Percentiles rank a stretch among this genome's conserved stretches.
Evolutionary conservation across 2,113 vertebrate species (phyloP).

Genomic region (Cynopterus brachyotis): DNA sequence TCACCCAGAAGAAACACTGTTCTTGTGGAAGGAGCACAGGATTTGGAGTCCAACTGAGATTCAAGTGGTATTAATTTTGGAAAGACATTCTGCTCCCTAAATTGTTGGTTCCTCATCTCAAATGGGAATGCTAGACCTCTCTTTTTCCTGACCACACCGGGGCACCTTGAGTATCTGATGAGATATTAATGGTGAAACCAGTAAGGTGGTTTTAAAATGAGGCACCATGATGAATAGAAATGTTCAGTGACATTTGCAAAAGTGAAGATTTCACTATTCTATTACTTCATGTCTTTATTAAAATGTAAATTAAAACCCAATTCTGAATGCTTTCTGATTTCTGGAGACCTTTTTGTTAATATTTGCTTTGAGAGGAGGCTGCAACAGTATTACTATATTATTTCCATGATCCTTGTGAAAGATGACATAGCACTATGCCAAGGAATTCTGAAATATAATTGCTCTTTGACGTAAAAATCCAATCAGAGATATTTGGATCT

Average conservation of each 20-base stretch:
- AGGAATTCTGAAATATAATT: not conserved
- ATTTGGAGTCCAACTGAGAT: not conserved
- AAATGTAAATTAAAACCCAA: not conserved
- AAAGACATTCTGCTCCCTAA: not conserved
- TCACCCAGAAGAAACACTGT: not conserved
- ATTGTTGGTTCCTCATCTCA: not conserved
- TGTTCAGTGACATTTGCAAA: not conserved
- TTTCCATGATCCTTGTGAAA: not conserved
- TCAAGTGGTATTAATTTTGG: not conserved
- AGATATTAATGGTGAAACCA: not conserved
- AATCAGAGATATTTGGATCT: not conserved
- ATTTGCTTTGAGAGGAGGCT: not conserved
- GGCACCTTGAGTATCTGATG: not conserved
- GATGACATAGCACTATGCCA: not conserved
- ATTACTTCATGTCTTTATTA: not conserved
- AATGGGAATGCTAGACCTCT: not conserved
- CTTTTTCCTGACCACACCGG: not conserved
- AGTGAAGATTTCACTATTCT: not conserved
- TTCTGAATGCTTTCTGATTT: not conserved
- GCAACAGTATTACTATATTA: not conserved
- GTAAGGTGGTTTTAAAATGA: slow-evolving; percentile 16
- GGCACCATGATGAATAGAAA: not conserved
- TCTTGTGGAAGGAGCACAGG: not conserved
- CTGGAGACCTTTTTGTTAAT: not conserved
- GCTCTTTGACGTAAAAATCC: not conserved